These are phyloP conservation scores for Clarias laeviceps DNA, from an alignment of 2,797 vertebrate species.

Conservation along the genomic window DNA sequence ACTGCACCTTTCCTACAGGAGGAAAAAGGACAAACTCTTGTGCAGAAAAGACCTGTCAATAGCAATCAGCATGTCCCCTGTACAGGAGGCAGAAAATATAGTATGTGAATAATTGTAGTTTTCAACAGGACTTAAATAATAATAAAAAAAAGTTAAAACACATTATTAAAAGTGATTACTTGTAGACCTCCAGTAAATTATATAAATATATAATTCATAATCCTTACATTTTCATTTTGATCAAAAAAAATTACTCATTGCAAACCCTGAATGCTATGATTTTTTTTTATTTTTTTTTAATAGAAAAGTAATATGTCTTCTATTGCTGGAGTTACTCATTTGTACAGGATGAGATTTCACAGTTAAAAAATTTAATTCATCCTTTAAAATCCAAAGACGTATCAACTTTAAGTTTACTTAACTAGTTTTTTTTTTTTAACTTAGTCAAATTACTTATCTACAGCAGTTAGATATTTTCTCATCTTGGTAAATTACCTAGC, in stretches of 20 bases:
- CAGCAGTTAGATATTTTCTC: too few species aligned
- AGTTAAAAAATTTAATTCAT: neutral
- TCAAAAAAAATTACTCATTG: neutral
- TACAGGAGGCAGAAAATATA: neutral
- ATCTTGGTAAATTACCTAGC: too few species aligned
- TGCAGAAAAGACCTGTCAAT: conserved; percentile 16
- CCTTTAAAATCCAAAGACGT: neutral
- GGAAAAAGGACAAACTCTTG: conserved; percentile 4
- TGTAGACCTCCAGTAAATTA: neutral
- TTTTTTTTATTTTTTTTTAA: neutral
- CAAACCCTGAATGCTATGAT: neutral
- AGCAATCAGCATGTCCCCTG: neutral
- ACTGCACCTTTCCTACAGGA: conserved; percentile 13
- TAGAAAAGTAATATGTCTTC: neutral
- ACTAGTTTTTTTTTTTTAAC: neutral
- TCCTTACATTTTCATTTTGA: neutral
- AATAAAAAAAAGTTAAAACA: neutral
- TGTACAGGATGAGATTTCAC: neutral
- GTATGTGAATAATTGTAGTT: neutral
- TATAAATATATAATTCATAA: neutral
- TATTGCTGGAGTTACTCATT: neutral
- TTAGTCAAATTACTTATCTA: neutral
- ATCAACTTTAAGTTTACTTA: neutral
- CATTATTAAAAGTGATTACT: neutral
- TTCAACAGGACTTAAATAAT: neutral